These are phyloP conservation scores for Corvus moneduloides DNA, from an alignment of 2,113 vertebrate species.

Conservation along the genomic window DNA sequence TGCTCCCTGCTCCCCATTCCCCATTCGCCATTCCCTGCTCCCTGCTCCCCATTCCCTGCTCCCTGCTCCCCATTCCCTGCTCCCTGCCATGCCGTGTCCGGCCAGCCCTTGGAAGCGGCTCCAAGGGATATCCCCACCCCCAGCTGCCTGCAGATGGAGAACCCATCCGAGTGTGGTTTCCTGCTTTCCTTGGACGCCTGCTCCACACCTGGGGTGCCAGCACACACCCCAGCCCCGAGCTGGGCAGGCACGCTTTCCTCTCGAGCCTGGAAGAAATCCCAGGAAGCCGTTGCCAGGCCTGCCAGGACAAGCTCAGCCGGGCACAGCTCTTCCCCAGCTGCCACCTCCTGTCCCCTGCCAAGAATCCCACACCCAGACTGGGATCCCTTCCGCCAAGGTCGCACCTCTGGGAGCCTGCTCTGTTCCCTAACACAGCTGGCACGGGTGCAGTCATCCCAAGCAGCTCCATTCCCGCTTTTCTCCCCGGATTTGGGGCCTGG, in stretches of 20 bases:
- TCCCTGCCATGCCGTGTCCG: background rate
- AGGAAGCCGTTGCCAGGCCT: background rate
- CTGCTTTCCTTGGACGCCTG: background rate
- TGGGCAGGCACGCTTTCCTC: background rate
- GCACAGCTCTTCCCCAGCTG: background rate
- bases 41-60: background rate
- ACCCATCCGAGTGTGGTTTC: accelerated
- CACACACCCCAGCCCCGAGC: background rate
- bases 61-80: background rate
- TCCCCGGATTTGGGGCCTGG: background rate
- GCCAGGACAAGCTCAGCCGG: background rate
- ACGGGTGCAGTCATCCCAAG: background rate
- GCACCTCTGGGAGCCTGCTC: accelerated
- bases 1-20: background rate
- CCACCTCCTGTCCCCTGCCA: background rate
- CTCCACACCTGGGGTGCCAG: background rate
- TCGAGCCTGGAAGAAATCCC: background rate
- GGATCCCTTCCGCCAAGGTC: accelerated
- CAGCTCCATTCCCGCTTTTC: background rate
- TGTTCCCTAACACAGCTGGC: background rate
- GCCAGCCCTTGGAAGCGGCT: accelerated
- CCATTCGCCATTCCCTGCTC: too few species aligned
- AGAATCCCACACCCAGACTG: accelerated
- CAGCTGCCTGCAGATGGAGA: background rate
- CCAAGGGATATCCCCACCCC: accelerated